Conservation (phyloP, 1,140 invertebrate species). For the Theocolax elegans region DNA sequence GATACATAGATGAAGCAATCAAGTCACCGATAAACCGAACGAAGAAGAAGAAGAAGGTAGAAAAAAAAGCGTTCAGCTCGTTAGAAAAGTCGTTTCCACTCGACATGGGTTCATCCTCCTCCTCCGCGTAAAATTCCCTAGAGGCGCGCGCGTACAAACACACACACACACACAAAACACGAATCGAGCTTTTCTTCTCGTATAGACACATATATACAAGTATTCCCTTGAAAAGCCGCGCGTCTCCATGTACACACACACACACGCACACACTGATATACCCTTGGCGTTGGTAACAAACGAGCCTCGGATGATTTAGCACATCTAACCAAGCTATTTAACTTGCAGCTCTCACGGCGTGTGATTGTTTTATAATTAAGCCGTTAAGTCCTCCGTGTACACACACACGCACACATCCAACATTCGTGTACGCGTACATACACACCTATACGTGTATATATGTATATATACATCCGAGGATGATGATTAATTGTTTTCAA, state of each 20-base stretch:
- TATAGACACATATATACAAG: no score
- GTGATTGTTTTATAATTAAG: constrained; percentile 70
- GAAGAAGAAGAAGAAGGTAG: not conserved
- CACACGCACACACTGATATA: no score
- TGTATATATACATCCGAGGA: no score
- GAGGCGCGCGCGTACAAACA: no score
- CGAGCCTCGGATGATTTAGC: constrained; percentile 67
- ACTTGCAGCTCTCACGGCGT: constrained; percentile 48
- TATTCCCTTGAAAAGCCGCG: constrained; percentile 13
- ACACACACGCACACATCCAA: no score
- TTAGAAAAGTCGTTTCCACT: constrained; percentile 10
- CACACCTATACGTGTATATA: no score
- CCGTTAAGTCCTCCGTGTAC: no score
- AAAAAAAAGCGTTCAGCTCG: constrained; percentile 23
- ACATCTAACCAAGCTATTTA: constrained; percentile 52
- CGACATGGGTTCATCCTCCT: constrained; percentile 22
- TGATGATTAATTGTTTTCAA: constrained; percentile 68
- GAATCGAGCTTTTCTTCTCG: no score
- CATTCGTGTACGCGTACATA: no score
- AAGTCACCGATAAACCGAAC: not conserved
- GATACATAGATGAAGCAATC: no score
- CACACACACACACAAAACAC: no score
- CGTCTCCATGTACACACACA: not conserved
- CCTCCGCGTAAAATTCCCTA: not conserved
- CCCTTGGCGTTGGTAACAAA: constrained; percentile 61